phyloP scores from a whole-genome alignment of 2,113 vertebrate genomes.

The Dicentrarchus labrax region DNA sequence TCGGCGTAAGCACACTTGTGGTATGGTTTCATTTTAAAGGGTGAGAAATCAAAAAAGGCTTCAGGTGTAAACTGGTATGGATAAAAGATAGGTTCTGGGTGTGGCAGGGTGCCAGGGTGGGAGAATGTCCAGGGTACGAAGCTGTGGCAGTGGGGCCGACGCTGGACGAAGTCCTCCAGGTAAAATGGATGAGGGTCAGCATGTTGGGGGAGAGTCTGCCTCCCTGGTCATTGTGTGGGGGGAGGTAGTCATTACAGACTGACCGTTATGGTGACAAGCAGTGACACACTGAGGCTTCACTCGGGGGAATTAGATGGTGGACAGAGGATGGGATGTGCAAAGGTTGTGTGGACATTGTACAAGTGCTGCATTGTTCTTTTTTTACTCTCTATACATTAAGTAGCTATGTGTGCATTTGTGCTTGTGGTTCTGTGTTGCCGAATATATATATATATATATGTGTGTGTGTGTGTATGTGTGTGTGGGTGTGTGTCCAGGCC shows the following conservation, averaged over 20 bases:
- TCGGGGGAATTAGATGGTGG: constrained; percentile 66
- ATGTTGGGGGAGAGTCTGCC: constrained; percentile 42
- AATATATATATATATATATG: constrained; percentile 16
- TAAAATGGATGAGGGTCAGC: constrained; percentile 67
- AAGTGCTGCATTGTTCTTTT: constrained; percentile 44
- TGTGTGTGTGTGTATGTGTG: constrained; percentile 32
- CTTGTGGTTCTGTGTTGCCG: constrained; percentile 20
- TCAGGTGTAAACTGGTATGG: constrained; percentile 1
- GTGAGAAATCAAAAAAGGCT: neutral
- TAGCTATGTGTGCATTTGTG: constrained; percentile 50
- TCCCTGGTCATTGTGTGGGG: constrained; percentile 65
- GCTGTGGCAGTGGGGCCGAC: neutral
- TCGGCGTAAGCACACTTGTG: neutral
- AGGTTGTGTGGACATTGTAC: constrained; percentile 63
- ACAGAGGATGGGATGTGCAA: constrained; percentile 57
- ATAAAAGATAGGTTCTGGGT: constrained; percentile 11
- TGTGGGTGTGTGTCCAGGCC: constrained; percentile 60
- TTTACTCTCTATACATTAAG: constrained; percentile 57
- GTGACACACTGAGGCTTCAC: constrained; percentile 68
- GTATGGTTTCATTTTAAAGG: neutral
- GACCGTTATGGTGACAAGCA: constrained; percentile 75
- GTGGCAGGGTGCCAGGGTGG: constrained; percentile 25
- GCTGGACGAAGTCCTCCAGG: constrained; percentile 54
- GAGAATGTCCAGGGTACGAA: neutral
- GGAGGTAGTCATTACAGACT: constrained; percentile 75